phyloP scores from a whole-genome alignment of 1,140 invertebrate genomes.

The Cotesia glomerata region DNA sequence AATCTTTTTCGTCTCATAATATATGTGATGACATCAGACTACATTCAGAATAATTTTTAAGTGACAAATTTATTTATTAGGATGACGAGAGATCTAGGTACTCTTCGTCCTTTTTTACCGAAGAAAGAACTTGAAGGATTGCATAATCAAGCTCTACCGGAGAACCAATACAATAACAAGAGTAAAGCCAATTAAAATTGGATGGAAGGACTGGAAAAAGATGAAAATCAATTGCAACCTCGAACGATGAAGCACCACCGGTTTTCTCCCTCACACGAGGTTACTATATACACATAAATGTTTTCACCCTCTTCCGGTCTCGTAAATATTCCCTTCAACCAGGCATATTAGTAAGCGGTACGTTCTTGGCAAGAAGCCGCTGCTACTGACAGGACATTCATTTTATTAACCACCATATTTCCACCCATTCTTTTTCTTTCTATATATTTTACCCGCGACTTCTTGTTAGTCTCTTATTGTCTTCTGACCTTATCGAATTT shows the following conservation, averaged over 20 bases:
- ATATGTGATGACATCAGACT: too few relatives aligned
- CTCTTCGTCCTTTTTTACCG: not conserved
- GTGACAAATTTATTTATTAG: not conserved
- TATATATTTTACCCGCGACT: slow-evolving; percentile 13
- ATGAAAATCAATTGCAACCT: slow-evolving; percentile 37
- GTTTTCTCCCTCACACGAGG: slow-evolving; percentile 11
- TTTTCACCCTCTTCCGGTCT: slow-evolving; percentile 42
- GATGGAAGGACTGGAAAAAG: slow-evolving; percentile 16
- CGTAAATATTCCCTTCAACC: slow-evolving; percentile 57
- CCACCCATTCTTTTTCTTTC: slow-evolving; percentile 10
- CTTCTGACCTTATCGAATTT: slow-evolving; percentile 1
- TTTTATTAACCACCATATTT: slow-evolving; percentile 45
- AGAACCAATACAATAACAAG: slow-evolving; percentile 2
- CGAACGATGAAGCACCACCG: not conserved
- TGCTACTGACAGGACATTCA: slow-evolving; percentile 60
- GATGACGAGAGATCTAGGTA: not conserved
- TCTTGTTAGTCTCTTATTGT: slow-evolving; percentile 17
- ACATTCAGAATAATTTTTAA: too few relatives aligned
- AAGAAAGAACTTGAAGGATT: slow-evolving; percentile 11
- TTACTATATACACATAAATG: slow-evolving; percentile 37
- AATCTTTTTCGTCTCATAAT: too few relatives aligned
- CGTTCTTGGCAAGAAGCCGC: slow-evolving; percentile 59
- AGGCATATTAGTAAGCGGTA: slow-evolving; percentile 52
- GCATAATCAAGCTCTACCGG: slow-evolving; percentile 1
- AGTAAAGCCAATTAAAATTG: slow-evolving; percentile 32